Evolutionary conservation across 2,113 vertebrate genomes (phyloP).

Genomic region (Perca schrenkii): DNA sequence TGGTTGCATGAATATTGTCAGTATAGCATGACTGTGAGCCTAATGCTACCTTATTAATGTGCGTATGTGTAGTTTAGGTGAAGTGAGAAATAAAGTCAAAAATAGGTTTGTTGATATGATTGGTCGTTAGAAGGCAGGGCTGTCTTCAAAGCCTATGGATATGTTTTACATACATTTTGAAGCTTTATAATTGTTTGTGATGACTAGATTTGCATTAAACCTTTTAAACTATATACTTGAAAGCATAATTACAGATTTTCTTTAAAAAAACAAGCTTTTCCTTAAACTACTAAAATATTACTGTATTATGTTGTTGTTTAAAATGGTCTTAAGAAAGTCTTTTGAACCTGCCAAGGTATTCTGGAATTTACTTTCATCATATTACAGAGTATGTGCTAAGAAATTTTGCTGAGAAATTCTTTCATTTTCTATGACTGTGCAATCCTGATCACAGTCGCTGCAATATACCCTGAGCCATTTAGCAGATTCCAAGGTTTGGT

Average conservation of each 20-base stretch:
- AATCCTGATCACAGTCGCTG: constrained; percentile 13
- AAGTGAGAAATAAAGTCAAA: not conserved
- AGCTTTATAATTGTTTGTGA: not conserved
- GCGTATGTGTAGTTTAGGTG: not conserved
- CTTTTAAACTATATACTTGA: not conserved
- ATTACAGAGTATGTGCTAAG: not conserved
- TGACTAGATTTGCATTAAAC: not conserved
- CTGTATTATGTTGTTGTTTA: constrained; percentile 6
- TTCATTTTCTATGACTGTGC: constrained; percentile 18
- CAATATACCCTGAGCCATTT: constrained; percentile 20
- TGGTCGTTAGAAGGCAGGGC: not conserved
- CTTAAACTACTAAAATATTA: not conserved
- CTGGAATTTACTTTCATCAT: not conserved
- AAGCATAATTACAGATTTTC: not conserved
- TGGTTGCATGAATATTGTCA: constrained; percentile 16
- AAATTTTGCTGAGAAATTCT: constrained; percentile 15
- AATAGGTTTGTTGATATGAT: not conserved
- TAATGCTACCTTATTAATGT: constrained; percentile 7
- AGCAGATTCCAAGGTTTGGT: constrained; percentile 13
- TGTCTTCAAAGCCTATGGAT: not conserved
- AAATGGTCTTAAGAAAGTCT: not conserved
- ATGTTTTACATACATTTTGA: not conserved
- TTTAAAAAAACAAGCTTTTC: not conserved
- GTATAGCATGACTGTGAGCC: not conserved
- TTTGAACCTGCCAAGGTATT: not conserved